Conservation (phyloP, 1,140 invertebrate genomes). For the Neodiprion fabricii region DNA sequence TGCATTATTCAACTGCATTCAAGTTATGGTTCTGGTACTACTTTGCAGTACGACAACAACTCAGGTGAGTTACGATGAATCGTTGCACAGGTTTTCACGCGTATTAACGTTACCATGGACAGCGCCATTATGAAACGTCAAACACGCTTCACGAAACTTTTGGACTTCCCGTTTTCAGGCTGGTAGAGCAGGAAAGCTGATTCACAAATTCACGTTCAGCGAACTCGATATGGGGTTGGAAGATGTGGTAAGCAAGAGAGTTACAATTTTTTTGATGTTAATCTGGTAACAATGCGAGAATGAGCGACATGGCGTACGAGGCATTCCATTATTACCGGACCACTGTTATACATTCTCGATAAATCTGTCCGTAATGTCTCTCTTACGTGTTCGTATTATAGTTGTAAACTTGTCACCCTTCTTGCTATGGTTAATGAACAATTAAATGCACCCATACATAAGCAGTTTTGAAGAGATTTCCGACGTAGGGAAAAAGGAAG, state of each 20-base stretch:
- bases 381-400: no score
- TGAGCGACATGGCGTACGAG: neutral
- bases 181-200: neutral
- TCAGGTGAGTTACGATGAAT: neutral
- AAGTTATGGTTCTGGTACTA: neutral
- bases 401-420: neutral
- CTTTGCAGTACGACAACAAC: neutral
- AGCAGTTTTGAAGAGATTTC: no score
- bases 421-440: neutral
- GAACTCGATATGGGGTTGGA: neutral
- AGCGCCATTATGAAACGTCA: no score
- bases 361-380: no score
- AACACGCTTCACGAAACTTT: no score
- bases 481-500: no score
- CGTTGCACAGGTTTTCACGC: neutral
- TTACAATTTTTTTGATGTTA: no score
- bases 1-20: neutral
- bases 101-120: no score
- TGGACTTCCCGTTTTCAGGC: neutral
- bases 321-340: no score
- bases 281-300: neutral
- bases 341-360: no score
- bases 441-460: no score
- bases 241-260: neutral
- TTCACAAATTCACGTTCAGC: neutral